phyloP scores from a whole-genome alignment of 2,888 invertebrate genomes.

The Sarcophaga variegata region DNA sequence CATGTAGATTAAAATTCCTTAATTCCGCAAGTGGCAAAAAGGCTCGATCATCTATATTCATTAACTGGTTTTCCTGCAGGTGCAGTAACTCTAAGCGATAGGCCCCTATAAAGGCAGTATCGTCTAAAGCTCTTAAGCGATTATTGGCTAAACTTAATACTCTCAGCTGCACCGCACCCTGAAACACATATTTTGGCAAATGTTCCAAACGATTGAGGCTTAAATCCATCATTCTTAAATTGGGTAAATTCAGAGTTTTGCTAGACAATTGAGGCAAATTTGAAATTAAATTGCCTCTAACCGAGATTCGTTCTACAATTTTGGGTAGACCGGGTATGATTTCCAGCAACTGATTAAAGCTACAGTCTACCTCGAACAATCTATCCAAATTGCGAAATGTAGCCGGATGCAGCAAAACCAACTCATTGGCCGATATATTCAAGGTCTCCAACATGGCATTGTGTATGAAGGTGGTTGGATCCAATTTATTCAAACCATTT shows the following conservation, averaged over 20 bases:
- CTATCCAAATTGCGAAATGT: slow-evolving; percentile 89
- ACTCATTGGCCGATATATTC: slow-evolving; percentile 89
- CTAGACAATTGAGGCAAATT: slow-evolving; percentile 85
- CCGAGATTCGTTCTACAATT: slow-evolving; percentile 88
- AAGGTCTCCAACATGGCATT: slow-evolving; percentile 89
- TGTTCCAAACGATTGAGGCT: slow-evolving; percentile 89
- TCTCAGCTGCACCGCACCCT: slow-evolving; percentile 86
- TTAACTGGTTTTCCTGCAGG: slow-evolving; percentile 88
- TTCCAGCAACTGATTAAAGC: slow-evolving; percentile 87
- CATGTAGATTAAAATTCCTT: slow-evolving; percentile 88
- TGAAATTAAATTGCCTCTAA: slow-evolving; percentile 88
- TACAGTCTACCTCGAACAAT: slow-evolving; percentile 90
- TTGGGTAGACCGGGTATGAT: slow-evolving; percentile 90
- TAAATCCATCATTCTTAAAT: slow-evolving; percentile 88
- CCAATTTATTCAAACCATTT: slow-evolving; percentile 87
- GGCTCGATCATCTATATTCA: slow-evolving; percentile 85
- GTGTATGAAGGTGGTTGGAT: slow-evolving; percentile 88
- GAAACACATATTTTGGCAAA: slow-evolving; percentile 86
- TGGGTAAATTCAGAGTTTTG: slow-evolving; percentile 88
- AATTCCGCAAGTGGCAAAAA: slow-evolving; percentile 86
- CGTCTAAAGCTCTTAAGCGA: slow-evolving; percentile 87
- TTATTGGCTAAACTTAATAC: slow-evolving; percentile 89
- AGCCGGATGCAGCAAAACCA: slow-evolving; percentile 88
- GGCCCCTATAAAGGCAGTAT: slow-evolving; percentile 87
- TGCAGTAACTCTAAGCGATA: slow-evolving; percentile 88